These are phyloP conservation scores for Colius striatus DNA, from an alignment of 2,113 vertebrate species.

Conservation along the genomic window DNA sequence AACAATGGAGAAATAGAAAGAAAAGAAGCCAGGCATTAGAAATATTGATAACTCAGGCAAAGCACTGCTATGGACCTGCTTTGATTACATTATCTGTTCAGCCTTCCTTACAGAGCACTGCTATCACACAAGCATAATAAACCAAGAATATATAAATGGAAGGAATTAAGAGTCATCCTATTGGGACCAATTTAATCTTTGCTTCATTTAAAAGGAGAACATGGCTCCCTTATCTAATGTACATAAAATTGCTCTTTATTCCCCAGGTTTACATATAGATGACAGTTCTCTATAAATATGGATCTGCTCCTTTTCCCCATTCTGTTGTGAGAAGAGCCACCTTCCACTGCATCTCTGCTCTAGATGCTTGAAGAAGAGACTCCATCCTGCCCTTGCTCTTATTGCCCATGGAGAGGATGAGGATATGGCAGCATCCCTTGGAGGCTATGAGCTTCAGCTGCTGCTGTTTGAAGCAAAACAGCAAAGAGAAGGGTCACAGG, in stretches of 20 bases:
- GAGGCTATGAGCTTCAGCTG: background rate
- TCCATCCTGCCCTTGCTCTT: background rate
- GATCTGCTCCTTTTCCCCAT: background rate
- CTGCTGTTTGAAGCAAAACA: background rate
- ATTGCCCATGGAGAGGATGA: background rate
- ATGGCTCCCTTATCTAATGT: slow-evolving; percentile 64
- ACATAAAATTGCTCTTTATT: slow-evolving; percentile 66
- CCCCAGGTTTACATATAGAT: slow-evolving; percentile 61
- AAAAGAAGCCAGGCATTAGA: background rate
- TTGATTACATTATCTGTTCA: slow-evolving; percentile 24
- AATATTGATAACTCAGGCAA: slow-evolving; percentile 40
- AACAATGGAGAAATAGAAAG: background rate
- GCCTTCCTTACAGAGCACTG: background rate
- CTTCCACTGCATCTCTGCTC: background rate
- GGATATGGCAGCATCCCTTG: background rate
- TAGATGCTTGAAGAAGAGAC: background rate
- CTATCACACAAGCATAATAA: slow-evolving; percentile 58
- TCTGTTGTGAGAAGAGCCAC: background rate
- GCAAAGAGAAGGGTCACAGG: rapidly evolving
- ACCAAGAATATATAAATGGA: slow-evolving; percentile 57
- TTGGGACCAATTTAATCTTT: slow-evolving; percentile 70
- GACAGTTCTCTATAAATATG: slow-evolving; percentile 46
- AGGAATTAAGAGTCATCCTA: slow-evolving; percentile 65
- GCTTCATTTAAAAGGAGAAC: slow-evolving; percentile 69
- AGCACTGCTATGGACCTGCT: slow-evolving; percentile 33